Percentiles rank a stretch among this genome's conserved stretches.
Evolutionary conservation across 2,888 invertebrate species (phyloP).

Genomic region (Ethmia dodecea): DNA sequence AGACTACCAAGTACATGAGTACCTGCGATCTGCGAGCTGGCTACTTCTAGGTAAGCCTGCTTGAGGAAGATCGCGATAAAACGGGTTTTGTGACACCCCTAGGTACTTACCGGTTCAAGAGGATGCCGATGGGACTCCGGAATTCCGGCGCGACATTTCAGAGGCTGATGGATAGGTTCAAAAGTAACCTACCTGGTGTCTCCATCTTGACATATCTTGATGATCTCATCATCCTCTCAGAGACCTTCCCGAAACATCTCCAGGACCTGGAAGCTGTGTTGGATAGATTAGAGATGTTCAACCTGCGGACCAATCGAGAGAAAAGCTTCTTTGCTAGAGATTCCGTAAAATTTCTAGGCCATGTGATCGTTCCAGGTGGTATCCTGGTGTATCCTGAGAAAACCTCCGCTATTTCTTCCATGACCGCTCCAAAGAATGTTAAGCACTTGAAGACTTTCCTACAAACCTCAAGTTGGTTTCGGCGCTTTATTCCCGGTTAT

Average conservation of each 20-base stretch:
- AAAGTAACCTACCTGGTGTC: neutral
- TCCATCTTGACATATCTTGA: no score
- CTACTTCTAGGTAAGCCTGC: neutral
- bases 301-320: no score
- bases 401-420: neutral
- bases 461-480: conserved; percentile 27
- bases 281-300: no score
- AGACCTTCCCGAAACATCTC: no score
- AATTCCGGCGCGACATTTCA: no score
- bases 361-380: neutral
- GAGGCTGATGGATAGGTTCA: neutral
- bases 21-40: neutral
- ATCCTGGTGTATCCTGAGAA: neutral
- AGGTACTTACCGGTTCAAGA: no score
- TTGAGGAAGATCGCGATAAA: neutral
- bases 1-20: neutral
- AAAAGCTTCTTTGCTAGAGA: neutral
- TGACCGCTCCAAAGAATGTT: conserved; percentile 3
- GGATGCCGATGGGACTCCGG: no score
- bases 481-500: conserved; percentile 19
- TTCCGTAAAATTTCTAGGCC: neutral
- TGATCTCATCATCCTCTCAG: no score
- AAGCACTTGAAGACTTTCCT: conserved; percentile 13
- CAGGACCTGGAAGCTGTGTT: no score
- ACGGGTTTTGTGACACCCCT: neutral